Base-by-base conservation (phyloP, 2,113 vertebrate genomes). In the Ellobius talpinus region DNA sequence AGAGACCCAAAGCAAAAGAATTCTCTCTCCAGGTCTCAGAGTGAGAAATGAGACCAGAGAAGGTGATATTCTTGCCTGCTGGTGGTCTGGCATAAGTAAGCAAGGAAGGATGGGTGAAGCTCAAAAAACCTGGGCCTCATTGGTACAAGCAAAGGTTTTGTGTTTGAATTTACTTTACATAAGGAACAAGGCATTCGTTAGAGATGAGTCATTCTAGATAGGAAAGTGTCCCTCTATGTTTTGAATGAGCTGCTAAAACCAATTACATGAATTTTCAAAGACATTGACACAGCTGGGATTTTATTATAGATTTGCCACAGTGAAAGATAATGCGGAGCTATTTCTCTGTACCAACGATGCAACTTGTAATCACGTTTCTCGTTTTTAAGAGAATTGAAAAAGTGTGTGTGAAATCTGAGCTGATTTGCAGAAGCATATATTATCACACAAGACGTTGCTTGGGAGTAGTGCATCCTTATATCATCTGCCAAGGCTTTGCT, bases 331-430 rank as follows among this genome's bases (percentile, higher is more conserved):
- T 89, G 8, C 0, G 0, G 42, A 63, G 11, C 87, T 95, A 65
- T 81, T 94, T 90, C 74, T 87, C 23, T 96, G 55, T 39, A 76
- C 47, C 42, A 86, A 78, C 14, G 63, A 61, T 76, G 12, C 68
- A 76, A 29, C 74, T 95, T 95, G 29, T 94, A 87, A 94, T 89
- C 39, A 5, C 76, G 47, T 76, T 63, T 52, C 47, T 90, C 74
- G 8, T 82, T 98, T 90, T 96, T 87, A 74, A 92, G 97, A 95
- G n/a, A 95, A 94, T 21, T 55, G 10, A 93, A 96, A 1, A 12
- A 92, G 2, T 74, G 26, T 91, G 31, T 96, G 26, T 94, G 19
- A 39, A 70, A 85, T 94, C 50, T 89, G 78, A 65, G 10, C 47
- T 89, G 55, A 90, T 68, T 96, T 89, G 78, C 33, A 93, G 78